These are phyloP conservation scores for Ctenopoma multispine DNA, from an alignment of 2,797 vertebrate species.

Conservation along the genomic window DNA sequence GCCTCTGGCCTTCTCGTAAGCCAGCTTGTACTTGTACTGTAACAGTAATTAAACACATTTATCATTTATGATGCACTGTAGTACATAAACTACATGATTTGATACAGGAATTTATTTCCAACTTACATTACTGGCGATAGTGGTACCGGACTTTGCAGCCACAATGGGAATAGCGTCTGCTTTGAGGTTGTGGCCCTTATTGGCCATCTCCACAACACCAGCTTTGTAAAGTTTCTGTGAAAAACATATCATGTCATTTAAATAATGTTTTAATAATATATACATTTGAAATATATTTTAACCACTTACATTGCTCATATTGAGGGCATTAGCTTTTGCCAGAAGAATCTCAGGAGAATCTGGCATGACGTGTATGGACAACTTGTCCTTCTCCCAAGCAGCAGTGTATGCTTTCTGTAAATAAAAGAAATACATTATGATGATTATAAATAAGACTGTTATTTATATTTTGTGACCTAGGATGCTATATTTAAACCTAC, in stretches of 20 bases:
- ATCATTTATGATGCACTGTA: not conserved
- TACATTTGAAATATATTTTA: not conserved
- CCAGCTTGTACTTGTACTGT: slow-evolving; percentile 86
- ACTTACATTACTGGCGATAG: slow-evolving; percentile 91
- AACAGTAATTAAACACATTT: not conserved
- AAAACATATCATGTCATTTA: not conserved
- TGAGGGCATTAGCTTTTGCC: slow-evolving; percentile 84
- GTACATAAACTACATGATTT: not conserved
- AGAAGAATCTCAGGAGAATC: slow-evolving; percentile 92
- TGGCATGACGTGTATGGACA: slow-evolving; percentile 92
- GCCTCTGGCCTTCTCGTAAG: slow-evolving; percentile 88
- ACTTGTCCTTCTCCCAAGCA: slow-evolving; percentile 94
- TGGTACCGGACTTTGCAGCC: slow-evolving; percentile 89
- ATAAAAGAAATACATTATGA: slow-evolving; percentile 1
- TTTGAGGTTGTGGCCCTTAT: slow-evolving; percentile 91
- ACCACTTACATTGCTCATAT: slow-evolving; percentile 80
- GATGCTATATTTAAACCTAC: not conserved
- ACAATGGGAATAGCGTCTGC: slow-evolving; percentile 90
- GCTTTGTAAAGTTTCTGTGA: slow-evolving; percentile 94
- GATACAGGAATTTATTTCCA: not conserved
- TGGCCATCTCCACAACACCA: slow-evolving; percentile 88
- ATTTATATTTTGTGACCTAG: not conserved
- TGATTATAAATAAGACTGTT: not conserved
- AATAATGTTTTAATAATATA: not conserved
- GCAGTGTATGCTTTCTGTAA: slow-evolving; percentile 91